A percentile compares a stretch with the other conserved stretches of the same genome.
phyloP scores from a whole-genome alignment of 1,140 invertebrate species.

The Calosoma granatense region DNA sequence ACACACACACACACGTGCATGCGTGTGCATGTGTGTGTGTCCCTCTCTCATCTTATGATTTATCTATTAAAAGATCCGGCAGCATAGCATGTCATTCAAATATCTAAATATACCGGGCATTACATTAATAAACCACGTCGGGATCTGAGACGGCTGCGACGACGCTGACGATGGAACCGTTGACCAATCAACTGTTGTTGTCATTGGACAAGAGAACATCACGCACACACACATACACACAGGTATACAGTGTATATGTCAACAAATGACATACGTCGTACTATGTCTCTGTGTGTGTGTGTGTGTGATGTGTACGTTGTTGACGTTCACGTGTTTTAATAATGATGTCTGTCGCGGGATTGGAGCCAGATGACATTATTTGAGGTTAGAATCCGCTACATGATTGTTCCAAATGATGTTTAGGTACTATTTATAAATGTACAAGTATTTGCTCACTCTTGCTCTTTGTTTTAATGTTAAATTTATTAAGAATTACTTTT shows the following conservation, averaged over 20 bases:
- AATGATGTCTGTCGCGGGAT: background rate
- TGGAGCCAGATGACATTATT: background rate
- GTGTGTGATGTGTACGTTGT: background rate
- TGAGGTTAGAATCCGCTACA: background rate
- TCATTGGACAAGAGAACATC: background rate
- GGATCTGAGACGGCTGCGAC: background rate
- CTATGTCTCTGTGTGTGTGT: background rate
- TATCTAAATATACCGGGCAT: slow-evolving; percentile 3
- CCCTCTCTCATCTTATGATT: slow-evolving; percentile 3
- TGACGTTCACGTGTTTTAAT: background rate
- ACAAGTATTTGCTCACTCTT: background rate
- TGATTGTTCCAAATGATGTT: too few species aligned
- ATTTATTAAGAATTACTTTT: background rate
- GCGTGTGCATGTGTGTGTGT: too few species aligned
- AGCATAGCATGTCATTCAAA: slow-evolving; percentile 7
- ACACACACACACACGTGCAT: background rate
- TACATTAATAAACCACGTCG: background rate
- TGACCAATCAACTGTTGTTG: slow-evolving; percentile 5
- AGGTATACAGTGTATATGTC: background rate
- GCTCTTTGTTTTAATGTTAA: background rate
- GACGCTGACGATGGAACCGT: background rate
- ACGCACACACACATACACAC: background rate
- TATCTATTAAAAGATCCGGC: slow-evolving; percentile 2
- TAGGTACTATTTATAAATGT: background rate
- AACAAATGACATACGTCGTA: too few species aligned